Evolutionary conservation across 2,113 vertebrate species (phyloP).

Genomic region (Bubo scandiacus): DNA sequence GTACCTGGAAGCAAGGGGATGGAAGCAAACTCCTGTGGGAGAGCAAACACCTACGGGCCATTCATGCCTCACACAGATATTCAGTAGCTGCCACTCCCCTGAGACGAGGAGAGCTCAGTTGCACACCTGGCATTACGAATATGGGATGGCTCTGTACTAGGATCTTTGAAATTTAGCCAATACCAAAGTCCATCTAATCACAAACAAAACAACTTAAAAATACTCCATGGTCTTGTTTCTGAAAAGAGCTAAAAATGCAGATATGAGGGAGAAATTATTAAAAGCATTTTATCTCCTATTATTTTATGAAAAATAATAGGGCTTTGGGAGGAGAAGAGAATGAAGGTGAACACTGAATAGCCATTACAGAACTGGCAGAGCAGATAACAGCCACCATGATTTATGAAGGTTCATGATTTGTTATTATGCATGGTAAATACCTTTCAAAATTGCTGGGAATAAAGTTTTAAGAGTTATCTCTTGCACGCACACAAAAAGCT

Average conservation of each 20-base stretch:
- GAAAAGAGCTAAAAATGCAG: conserved; percentile 63
- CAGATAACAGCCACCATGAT: conserved; percentile 50
- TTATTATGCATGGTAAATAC: conserved; percentile 70
- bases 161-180: conserved; percentile 10
- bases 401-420: conserved; percentile 58
- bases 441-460: conserved; percentile 51
- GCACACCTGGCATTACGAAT: background rate
- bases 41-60: background rate
- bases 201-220: background rate
- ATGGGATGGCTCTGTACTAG: background rate
- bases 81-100: background rate
- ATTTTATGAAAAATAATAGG: conserved; percentile 73
- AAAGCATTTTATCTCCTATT: conserved; percentile 66
- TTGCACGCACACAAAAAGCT: conserved; percentile 59
- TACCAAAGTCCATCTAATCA: background rate
- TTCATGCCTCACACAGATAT: background rate
- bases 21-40: background rate
- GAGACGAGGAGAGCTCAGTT: background rate
- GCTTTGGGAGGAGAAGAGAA: conserved; percentile 64
- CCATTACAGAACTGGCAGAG: conserved; percentile 61
- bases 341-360: conserved; percentile 70
- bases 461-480: conserved; percentile 54
- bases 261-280: conserved; percentile 57
- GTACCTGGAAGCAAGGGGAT: background rate
- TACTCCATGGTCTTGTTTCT: conserved; percentile 52